These are phyloP conservation scores for Sturmia bella DNA, from an alignment of 2,888 invertebrate genomes.

Conservation along the genomic window DNA sequence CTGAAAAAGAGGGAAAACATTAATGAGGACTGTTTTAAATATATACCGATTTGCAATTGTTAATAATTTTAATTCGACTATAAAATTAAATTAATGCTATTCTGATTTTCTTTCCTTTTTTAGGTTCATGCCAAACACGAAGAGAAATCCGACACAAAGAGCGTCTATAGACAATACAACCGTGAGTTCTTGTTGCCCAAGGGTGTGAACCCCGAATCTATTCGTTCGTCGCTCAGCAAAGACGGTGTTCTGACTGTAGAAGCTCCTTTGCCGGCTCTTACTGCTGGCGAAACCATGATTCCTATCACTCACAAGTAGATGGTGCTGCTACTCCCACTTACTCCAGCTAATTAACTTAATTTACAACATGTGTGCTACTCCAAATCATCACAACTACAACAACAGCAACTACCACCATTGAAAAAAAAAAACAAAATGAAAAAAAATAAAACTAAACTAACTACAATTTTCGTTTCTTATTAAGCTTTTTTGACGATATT, in stretches of 20 bases:
- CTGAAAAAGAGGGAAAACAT: no score
- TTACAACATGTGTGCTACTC: constrained; percentile 44
- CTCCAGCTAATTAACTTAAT: constrained; percentile 20
- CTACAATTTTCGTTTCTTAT: constrained; percentile 12
- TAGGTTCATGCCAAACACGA: constrained; percentile 99
- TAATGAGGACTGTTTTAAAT: no score
- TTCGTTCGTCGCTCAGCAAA: constrained; percentile 97
- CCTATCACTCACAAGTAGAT: constrained; percentile 81
- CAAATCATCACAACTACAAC: constrained; percentile 50
- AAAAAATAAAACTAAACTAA: constrained; percentile 13
- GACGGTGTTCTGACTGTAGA: constrained; percentile 98
- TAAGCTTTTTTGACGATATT: constrained; percentile 6
- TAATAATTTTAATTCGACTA: no score
- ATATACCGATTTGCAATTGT: no score
- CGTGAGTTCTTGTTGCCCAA: constrained; percentile 98
- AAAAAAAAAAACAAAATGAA: not conserved
- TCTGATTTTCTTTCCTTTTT: constrained; percentile 74
- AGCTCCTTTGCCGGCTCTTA: constrained; percentile 93
- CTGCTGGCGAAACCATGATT: constrained; percentile 82
- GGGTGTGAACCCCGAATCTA: constrained; percentile 97
- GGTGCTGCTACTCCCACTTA: constrained; percentile 8
- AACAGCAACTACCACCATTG: constrained; percentile 35
- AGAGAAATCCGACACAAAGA: constrained; percentile 97
- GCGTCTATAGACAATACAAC: constrained; percentile 98
- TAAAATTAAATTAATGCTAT: not conserved